Evolutionary conservation across 1,140 invertebrate species (phyloP), one percentile per base, ranked within the genome.

Genomic region (Oscheius sp.): DNA sequence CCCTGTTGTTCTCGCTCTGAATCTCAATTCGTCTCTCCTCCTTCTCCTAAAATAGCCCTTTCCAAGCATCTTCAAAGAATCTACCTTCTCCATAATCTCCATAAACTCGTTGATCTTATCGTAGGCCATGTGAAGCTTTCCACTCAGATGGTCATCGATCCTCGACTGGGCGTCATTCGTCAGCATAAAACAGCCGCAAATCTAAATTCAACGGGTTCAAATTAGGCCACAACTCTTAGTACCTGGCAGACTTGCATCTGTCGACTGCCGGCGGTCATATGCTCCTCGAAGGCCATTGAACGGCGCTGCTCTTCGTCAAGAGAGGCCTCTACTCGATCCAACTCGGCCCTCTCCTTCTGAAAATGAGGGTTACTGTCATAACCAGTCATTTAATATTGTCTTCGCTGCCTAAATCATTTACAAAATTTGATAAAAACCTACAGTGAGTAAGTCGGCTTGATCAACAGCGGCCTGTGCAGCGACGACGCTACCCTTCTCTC

Each of bases 111-210:
- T 18, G 36, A 68, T 68, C 4, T 23, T 20, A n/a, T 28, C 46
- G 35, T 74, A 74, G 2, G 72, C 72, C 13, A 74, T 67, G 26
- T 74, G 72, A n/a, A 74, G 34, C 35, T 97, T 97, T 3, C 95
- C 95, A 89, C 93, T 94, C 34, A 97, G 87, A 88, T 98, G 95
- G 86, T 98, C 95, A 83, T 97, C 94, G 75, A 97, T 93, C 76
- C 95, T 88, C 81, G 96, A 94, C 82, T 96, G 94, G 1, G 94
- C 94, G 87, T 98, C 95, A 3, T 88, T 94, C n/a, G 97, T 93
- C 79, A 99, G 95, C n/a, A 98, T 88, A 86, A 98, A 96, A 10
- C 95, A 95, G 3, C 95, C 96, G 87, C 96, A 99, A 1, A 97
- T 93, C 79, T 94, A 35, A 67, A 68, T 29, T 28, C 4, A n/a